A percentile compares a stretch with the other conserved stretches of the same genome.
phyloP scores from a whole-genome alignment of 30 jellyfish, hydroid and myxozoan species.

The Turritopsis rubra region DNA sequence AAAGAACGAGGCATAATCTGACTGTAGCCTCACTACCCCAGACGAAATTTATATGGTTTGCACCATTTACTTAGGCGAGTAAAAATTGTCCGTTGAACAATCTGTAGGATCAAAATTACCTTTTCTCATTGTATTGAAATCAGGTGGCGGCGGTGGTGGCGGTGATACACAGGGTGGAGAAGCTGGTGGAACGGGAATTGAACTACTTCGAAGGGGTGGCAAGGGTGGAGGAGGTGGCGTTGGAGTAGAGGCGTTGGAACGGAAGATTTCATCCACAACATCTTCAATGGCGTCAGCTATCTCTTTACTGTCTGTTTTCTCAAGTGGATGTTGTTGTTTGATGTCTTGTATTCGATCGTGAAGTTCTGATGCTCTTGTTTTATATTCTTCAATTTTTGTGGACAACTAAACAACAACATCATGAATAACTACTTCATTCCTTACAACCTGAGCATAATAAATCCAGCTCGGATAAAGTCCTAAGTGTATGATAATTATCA shows the following conservation, averaged over 20 bases:
- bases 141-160: conserved; percentile 60
- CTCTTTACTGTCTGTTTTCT: conserved; percentile 27
- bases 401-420: conserved; percentile 43
- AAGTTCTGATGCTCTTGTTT: conserved; percentile 66
- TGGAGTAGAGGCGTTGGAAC: not conserved
- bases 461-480: too few relatives aligned
- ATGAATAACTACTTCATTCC: too few relatives aligned
- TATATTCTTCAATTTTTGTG: conserved; percentile 73
- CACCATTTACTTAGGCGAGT: too few relatives aligned
- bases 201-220: conserved; percentile 46
- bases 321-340: conserved; percentile 57
- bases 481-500: too few relatives aligned
- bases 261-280: conserved; percentile 69
- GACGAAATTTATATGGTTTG: too few relatives aligned
- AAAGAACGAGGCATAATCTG: too few relatives aligned
- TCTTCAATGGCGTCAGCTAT: conserved; percentile 78
- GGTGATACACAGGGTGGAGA: conserved; percentile 60
- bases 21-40: too few relatives aligned
- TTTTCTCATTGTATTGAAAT: conserved; percentile 19
- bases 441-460: not conserved
- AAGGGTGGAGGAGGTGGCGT: conserved; percentile 61
- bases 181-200: conserved; percentile 47
- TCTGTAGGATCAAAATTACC: too few relatives aligned
- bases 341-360: conserved; percentile 56
- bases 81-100: too few relatives aligned